Evolutionary conservation across 2,797 vertebrate species (phyloP).

Genomic region (Chiloscyllium punctatum): DNA sequence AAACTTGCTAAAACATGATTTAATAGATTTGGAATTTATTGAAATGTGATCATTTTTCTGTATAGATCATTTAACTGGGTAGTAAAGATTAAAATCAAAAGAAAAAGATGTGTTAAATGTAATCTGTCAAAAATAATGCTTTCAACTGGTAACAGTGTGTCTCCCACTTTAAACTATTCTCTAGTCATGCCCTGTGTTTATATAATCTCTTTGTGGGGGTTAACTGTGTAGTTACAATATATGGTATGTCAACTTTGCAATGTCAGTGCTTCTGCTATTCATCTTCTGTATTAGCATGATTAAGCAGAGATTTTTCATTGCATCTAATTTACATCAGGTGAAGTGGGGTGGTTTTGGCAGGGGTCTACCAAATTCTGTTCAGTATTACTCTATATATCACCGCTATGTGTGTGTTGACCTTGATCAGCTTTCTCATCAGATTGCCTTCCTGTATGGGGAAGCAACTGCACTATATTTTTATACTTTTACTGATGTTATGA

Average conservation of each 20-base stretch:
- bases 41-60: background rate
- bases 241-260: no score
- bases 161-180: background rate
- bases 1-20: background rate
- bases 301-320: background rate
- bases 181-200: background rate
- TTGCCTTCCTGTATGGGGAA: background rate
- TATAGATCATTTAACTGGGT: background rate
- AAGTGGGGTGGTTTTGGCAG: no score
- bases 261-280: background rate
- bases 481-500: background rate
- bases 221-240: background rate
- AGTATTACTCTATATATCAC: no score
- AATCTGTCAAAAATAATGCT: background rate
- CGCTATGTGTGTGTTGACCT: background rate
- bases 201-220: background rate
- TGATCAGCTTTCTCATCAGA: background rate
- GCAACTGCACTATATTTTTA: background rate
- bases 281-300: background rate
- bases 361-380: no score
- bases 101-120: background rate
- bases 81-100: background rate
- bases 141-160: background rate
- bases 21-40: conserved; percentile 10
- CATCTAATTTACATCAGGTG: no score